Evolutionary conservation across 2,797 vertebrate genomes (phyloP), one percentile per base, ranked within the genome.

Genomic region (Menidia menidia): DNA sequence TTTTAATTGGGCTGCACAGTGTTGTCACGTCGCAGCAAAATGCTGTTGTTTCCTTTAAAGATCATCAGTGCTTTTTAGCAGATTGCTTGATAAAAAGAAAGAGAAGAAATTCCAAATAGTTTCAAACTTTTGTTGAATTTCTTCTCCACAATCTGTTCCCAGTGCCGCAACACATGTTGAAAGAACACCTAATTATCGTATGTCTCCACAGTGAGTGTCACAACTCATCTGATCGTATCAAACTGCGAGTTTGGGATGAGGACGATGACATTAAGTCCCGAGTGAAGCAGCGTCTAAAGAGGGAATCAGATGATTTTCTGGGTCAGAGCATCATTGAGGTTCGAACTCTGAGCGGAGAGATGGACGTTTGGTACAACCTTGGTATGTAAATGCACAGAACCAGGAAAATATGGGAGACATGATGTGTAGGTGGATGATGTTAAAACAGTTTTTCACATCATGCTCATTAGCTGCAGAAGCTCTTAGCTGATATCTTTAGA

Each of bases 321-420:
- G 98, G 98, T 44, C 98, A 99, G 92, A 99, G 96, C 66, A 98
- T 99, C 88, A 98, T 99, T 7, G 98, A 99, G 89, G 97, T 99
- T 64, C 97, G 97, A 32, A 99, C 97, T 0, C 93, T 99, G 79
- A 98, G 97, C 0, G 97, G 98, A 32, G 98, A 99, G 87, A 99
- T 99, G 98, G 98, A 99, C 47, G 97, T 99, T 77, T 99, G 98
- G 98, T 99, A 99, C 88, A 98, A 98, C 88, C 93, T 99, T 39
- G 97, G 98, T 99, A 80, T 78, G 96, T 71, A 15, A 5, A 7
- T 62, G 0, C 35, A 31, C 43, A 12, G 3, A 25, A 31, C 14
- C 12, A 0, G 2, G 13, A 39, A 4, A 39, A 39, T 39, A 39
- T 39, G 35, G 5, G 35, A 39, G 10, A 39, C 1, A 7, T 39